Base-by-base conservation (phyloP, 1,140 invertebrate species). In the Bathynomus jamesi region DNA sequence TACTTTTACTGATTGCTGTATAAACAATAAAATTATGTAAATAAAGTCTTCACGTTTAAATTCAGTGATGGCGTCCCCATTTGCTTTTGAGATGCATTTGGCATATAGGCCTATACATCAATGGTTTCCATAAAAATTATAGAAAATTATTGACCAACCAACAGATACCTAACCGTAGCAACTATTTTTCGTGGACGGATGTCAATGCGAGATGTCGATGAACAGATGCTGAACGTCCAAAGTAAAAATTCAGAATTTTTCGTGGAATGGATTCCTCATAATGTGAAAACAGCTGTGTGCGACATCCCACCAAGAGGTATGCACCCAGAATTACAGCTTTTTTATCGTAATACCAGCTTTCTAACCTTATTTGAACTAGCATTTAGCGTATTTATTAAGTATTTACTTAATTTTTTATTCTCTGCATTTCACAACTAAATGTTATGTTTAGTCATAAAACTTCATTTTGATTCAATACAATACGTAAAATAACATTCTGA, bases 251-350 rank as follows among this genome's bases (percentile, higher is more conserved):
- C 25, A 29, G 11, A 40, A n/a, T 70, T 65, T 32, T 70, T 70
- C 40, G 69, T 70, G 3, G 69, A 70, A 61, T 70, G 69, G 69
- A 70, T 70, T 29, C 93, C 93, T 5, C 93, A 94, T 83, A 95
- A 95, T 79, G 88, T 92, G 0, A 95, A 94, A 83, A 91, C 89
- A 24, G 93, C 93, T 61, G 93, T 95, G 21, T 95, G 93, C 82
- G 93, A 96, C 81, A 95, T 96, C 79, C 92, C 93, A 72, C 93
- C 93, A 27, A 85, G 92, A 80, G 93, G 93, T 60, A 60, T 8
- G 67, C n/a, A n/a, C n/a, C n/a, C n/a, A n/a, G n/a, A n/a, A n/a
- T n/a, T n/a, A n/a, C n/a, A n/a, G n/a, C n/a, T n/a, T n/a, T n/a
- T n/a, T n/a, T n/a, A n/a, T n/a, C n/a, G n/a, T n/a, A n/a, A n/a